These are phyloP conservation scores for Scaptomyza graminum DNA, from an alignment of 1,140 invertebrate genomes.

Conservation along the genomic window DNA sequence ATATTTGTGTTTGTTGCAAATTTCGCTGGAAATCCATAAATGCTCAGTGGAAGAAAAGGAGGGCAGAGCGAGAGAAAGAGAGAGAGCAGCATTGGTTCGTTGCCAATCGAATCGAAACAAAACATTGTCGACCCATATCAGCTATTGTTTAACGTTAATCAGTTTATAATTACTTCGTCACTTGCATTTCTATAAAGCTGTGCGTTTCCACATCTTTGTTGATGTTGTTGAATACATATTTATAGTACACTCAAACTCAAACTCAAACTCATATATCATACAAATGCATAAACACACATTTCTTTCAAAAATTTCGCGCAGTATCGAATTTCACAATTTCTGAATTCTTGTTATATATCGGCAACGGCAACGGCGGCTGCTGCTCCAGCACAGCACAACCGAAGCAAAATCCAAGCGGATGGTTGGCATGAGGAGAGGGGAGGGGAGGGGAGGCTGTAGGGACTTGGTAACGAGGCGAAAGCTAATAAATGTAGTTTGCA, in stretches of 20 bases:
- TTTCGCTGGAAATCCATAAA: slow-evolving; percentile 16
- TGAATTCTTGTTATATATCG: slow-evolving; percentile 67
- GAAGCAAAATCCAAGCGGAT: too few relatives aligned
- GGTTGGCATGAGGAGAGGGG: too few relatives aligned
- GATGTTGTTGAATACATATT: slow-evolving; percentile 14
- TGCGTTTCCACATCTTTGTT: slow-evolving; percentile 21
- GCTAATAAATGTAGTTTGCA: slow-evolving; percentile 75
- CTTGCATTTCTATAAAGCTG: slow-evolving; percentile 60
- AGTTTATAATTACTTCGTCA: slow-evolving; percentile 80
- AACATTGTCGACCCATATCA: slow-evolving; percentile 63
- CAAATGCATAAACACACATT: slow-evolving; percentile 26
- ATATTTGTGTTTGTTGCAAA: slow-evolving; percentile 1
- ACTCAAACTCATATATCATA: background rate
- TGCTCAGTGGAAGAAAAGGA: background rate
- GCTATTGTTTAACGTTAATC: slow-evolving; percentile 76
- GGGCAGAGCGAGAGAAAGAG: background rate
- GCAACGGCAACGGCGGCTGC: slow-evolving; percentile 13
- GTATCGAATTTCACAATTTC: slow-evolving; percentile 63
- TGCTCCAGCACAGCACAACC: background rate
- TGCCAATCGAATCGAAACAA: too few relatives aligned
- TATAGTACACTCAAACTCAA: background rate
- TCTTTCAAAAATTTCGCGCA: slow-evolving; percentile 51
- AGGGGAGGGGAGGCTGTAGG: background rate
- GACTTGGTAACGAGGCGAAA: slow-evolving; percentile 24
- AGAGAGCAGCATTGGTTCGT: background rate